These are phyloP conservation scores for Uria aalge DNA, from an alignment of 2,113 vertebrate species.

Conservation along the genomic window DNA sequence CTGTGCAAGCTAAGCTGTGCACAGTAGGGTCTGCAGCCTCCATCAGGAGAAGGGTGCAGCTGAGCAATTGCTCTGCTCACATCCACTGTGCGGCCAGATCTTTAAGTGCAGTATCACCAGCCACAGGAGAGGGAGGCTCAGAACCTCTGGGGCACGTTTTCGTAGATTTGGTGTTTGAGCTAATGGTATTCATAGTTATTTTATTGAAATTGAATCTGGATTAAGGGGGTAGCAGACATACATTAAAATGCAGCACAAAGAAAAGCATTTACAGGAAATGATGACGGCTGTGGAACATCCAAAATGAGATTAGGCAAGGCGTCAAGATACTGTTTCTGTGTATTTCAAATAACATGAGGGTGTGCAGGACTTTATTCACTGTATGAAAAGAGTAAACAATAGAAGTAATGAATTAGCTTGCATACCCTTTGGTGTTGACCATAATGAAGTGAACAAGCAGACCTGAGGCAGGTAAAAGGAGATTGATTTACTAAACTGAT, in stretches of 20 bases:
- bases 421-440: not conserved
- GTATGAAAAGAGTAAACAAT: not conserved
- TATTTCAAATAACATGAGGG: not conserved
- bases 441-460: not conserved
- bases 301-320: not conserved
- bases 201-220: not conserved
- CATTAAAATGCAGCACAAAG: not conserved
- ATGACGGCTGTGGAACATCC: not conserved
- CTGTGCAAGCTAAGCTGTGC: not conserved
- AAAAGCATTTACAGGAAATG: not conserved
- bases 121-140: not conserved
- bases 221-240: not conserved
- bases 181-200: not conserved
- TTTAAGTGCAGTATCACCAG: not conserved
- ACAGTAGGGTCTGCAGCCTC: accelerated
- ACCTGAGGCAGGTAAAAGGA: not conserved
- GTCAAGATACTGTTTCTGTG: not conserved
- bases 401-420: not conserved
- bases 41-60: not conserved
- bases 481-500: not conserved
- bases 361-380: not conserved
- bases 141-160: not conserved
- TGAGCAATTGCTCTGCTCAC: not conserved
- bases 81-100: not conserved
- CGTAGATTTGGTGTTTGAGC: not conserved